Evolutionary conservation across 37 sponge, comb jelly and placozoan species (phyloP).

Genomic region (Spongia lamella): DNA sequence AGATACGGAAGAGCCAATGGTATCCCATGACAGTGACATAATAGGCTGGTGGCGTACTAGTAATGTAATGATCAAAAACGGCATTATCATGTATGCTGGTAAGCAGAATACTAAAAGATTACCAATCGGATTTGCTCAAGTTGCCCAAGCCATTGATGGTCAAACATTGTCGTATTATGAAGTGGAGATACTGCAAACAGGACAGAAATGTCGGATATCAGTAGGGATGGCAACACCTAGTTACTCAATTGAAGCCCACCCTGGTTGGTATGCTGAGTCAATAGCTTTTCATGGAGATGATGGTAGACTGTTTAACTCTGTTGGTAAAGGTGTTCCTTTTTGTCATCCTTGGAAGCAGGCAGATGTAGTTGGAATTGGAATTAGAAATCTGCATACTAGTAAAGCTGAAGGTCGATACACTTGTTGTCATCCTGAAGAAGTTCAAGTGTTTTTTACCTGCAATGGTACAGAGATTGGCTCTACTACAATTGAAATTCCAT

Average conservation of each 20-base stretch:
- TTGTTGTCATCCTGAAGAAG: not conserved
- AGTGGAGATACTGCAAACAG: slow-evolving; percentile 37
- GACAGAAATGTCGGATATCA: slow-evolving; percentile 17
- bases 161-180: slow-evolving; percentile 45
- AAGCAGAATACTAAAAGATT: not conserved
- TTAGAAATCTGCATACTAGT: slow-evolving; percentile 1
- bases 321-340: slow-evolving; percentile 31
- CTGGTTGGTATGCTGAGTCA: slow-evolving; percentile 50
- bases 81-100: slow-evolving; percentile 29
- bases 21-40: slow-evolving; percentile 2
- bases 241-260: slow-evolving; percentile 25
- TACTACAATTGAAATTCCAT: slow-evolving; percentile 27
- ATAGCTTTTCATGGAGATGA: slow-evolving; percentile 68
- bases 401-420: no score
- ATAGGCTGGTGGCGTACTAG: slow-evolving; percentile 64
- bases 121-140: slow-evolving; percentile 46
- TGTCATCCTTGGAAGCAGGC: slow-evolving; percentile 38
- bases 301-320: slow-evolving; percentile 31
- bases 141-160: slow-evolving; percentile 21
- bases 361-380: slow-evolving; percentile 55
- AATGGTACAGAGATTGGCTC: slow-evolving; percentile 65
- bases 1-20: slow-evolving; percentile 4
- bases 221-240: slow-evolving; percentile 44
- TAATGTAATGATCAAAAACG: slow-evolving; percentile 26
- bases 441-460: slow-evolving; percentile 53